Conservation (phyloP, 2,113 vertebrate species). For the Stigmatopora nigra region DNA sequence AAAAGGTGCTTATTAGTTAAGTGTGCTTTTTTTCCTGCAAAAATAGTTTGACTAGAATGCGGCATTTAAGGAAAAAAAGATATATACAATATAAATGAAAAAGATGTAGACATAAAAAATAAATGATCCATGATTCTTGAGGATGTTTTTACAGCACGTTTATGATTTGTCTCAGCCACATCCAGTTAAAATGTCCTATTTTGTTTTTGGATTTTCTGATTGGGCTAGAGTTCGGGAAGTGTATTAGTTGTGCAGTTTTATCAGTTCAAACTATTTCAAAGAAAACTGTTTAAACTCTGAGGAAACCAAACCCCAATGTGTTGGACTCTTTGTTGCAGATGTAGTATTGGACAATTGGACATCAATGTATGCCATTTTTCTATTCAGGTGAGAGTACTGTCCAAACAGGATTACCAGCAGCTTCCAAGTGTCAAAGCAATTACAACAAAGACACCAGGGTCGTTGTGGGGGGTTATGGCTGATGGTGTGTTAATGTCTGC, state of each 20-base stretch:
- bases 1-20: background rate
- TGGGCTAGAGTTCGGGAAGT: too few relatives aligned
- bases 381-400: constrained; percentile 50
- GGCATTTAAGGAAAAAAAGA: too few relatives aligned
- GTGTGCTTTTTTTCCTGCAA: background rate
- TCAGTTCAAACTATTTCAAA: constrained; percentile 1
- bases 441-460: constrained; percentile 50
- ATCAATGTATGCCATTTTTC: constrained; percentile 35
- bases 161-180: too few relatives aligned
- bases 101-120: background rate
- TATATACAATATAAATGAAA: too few relatives aligned
- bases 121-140: too few relatives aligned
- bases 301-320: constrained; percentile 32
- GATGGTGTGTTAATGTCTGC: constrained; percentile 49
- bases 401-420: constrained; percentile 58
- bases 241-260: background rate
- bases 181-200: too few relatives aligned
- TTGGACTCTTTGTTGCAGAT: constrained; percentile 34
- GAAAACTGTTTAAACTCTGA: constrained; percentile 4
- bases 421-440: constrained; percentile 59
- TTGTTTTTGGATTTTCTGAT: too few relatives aligned
- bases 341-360: constrained; percentile 26
- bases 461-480: constrained; percentile 44
- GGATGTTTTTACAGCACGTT: too few relatives aligned
- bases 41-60: too few relatives aligned